These are phyloP conservation scores for Galeruca laticollis DNA, from an alignment of 2,888 invertebrate genomes.

Conservation along the genomic window DNA sequence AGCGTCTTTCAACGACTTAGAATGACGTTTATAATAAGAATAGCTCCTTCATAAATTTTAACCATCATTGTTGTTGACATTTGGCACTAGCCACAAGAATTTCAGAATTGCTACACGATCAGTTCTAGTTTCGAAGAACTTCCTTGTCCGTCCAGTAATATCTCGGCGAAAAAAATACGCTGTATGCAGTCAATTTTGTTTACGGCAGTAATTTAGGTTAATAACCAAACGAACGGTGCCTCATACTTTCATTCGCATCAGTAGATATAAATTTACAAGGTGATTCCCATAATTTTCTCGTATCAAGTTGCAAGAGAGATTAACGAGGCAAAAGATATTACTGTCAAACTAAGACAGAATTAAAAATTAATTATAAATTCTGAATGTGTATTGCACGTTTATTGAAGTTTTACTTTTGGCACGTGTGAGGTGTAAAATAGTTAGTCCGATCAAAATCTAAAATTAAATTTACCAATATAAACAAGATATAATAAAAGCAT, in stretches of 20 bases:
- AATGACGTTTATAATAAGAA: not conserved
- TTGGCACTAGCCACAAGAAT: slow-evolving; percentile 17
- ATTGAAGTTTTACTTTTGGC: no score
- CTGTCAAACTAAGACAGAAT: no score
- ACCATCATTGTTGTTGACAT: not conserved
- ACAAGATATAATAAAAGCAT: no score
- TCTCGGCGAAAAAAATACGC: slow-evolving; percentile 2
- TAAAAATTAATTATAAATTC: no score
- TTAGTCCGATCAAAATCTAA: no score
- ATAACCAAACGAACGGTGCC: slow-evolving; percentile 34
- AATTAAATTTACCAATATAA: no score
- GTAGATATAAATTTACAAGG: slow-evolving; percentile 18
- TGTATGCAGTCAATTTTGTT: slow-evolving; percentile 28
- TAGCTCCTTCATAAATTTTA: not conserved
- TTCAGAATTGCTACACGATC: not conserved
- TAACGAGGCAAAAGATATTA: no score
- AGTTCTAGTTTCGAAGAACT: slow-evolving; percentile 17
- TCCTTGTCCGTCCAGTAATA: slow-evolving; percentile 16
- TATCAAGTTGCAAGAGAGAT: not conserved
- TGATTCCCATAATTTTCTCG: not conserved
- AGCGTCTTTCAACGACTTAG: not conserved
- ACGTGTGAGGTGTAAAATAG: no score
- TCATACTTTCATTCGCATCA: slow-evolving; percentile 35
- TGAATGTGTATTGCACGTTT: no score
- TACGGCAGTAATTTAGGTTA: slow-evolving; percentile 33